Evolutionary conservation across 2,113 vertebrate genomes (phyloP).

Genomic region (Mastomys coucha): DNA sequence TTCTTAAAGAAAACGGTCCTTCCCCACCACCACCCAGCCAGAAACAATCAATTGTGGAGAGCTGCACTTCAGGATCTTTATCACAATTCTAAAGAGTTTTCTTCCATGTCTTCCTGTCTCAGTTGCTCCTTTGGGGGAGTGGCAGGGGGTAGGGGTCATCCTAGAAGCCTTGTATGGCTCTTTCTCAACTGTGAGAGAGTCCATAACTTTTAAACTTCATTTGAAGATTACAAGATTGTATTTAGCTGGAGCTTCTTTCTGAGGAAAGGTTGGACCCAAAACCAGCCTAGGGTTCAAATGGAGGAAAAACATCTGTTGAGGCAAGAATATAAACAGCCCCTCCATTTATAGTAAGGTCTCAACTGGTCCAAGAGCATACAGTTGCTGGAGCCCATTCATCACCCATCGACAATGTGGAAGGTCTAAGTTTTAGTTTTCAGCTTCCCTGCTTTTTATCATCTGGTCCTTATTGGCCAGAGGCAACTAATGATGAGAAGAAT

Average conservation of each 20-base stretch:
- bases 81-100: background rate
- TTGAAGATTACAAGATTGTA: background rate
- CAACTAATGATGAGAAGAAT: slow-evolving; percentile 38
- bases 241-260: background rate
- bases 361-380: background rate
- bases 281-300: background rate
- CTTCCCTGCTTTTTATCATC: background rate
- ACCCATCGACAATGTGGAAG: background rate
- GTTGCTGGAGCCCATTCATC: background rate
- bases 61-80: background rate
- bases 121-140: background rate
- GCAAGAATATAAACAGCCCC: background rate
- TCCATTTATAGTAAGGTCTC: background rate
- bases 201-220: background rate
- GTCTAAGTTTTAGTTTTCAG: background rate
- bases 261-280: slow-evolving; percentile 32
- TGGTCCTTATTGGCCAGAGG: slow-evolving; percentile 35
- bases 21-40: background rate
- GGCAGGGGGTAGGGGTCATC: background rate
- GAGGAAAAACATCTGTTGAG: background rate
- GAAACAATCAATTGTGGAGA: background rate
- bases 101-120: background rate
- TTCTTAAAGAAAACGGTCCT: background rate
- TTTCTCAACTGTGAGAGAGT: background rate
- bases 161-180: background rate